Conservation (phyloP, 1,140 invertebrate species). For the Holotrichia oblita region DNA sequence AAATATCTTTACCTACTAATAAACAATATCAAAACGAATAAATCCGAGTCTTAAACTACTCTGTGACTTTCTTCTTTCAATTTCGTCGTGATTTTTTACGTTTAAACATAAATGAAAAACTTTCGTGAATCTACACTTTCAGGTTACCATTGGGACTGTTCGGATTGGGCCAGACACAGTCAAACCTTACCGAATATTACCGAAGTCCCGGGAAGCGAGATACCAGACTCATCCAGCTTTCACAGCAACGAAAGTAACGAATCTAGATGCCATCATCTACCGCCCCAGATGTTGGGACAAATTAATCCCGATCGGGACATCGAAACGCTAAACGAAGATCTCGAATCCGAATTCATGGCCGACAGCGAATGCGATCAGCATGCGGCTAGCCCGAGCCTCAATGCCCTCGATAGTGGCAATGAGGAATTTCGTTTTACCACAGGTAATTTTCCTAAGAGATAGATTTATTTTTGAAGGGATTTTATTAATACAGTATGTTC, state of each 20-base stretch:
- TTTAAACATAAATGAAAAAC: not conserved
- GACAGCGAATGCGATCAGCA: slow-evolving; percentile 73
- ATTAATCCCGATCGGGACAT: slow-evolving; percentile 71
- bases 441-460: slow-evolving; percentile 58
- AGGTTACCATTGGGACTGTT: slow-evolving; percentile 97
- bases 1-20: not conserved
- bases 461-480: not conserved
- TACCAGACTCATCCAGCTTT: slow-evolving; percentile 88
- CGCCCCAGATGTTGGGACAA: slow-evolving; percentile 42
- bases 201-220: slow-evolving; percentile 89
- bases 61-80: not conserved
- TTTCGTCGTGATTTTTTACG: not conserved
- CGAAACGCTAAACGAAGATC: slow-evolving; percentile 74
- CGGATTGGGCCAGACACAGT: slow-evolving; percentile 88
- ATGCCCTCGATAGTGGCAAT: slow-evolving; percentile 72
- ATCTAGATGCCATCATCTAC: slow-evolving; percentile 69
- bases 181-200: slow-evolving; percentile 91
- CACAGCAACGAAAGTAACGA: slow-evolving; percentile 90
- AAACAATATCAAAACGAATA: not conserved
- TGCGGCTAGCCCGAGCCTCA: slow-evolving; percentile 67
- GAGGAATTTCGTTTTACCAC: slow-evolving; percentile 68
- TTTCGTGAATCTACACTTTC: slow-evolving; percentile 38
- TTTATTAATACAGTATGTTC: not conserved
- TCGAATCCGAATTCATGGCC: slow-evolving; percentile 75
- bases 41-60: not conserved